Evolutionary conservation across 2,113 vertebrate species (phyloP).

Genomic region (Sapajus apella): DNA sequence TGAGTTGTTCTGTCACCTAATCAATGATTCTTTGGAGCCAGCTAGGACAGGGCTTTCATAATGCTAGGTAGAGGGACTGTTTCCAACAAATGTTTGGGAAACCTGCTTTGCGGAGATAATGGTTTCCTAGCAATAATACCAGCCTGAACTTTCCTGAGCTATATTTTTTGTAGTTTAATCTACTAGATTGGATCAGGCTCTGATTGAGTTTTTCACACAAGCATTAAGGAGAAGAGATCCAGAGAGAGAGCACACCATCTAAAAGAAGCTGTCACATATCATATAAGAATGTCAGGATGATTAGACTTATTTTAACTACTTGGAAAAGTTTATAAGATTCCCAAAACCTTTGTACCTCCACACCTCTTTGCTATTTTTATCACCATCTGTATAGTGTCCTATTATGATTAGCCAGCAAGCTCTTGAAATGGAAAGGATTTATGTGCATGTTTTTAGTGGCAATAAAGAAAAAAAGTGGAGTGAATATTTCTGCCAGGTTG

Average conservation of each 20-base stretch:
- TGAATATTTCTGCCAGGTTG: background rate
- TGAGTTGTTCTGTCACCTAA: background rate
- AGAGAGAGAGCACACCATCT: background rate
- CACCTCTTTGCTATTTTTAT: constrained; percentile 53
- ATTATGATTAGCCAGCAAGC: constrained; percentile 18
- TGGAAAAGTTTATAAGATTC: constrained; percentile 5
- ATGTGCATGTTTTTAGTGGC: background rate
- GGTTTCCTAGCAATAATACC: background rate
- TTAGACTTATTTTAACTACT: background rate
- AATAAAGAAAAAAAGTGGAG: background rate
- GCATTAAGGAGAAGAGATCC: background rate
- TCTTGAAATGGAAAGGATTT: constrained; percentile 54
- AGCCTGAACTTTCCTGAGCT: background rate
- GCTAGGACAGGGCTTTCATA: background rate
- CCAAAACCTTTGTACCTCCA: background rate
- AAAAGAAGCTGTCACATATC: background rate
- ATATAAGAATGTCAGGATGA: background rate
- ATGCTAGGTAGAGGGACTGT: no score
- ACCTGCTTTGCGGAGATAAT: background rate
- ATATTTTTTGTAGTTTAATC: background rate
- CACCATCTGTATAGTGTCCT: background rate
- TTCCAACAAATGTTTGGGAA: background rate
- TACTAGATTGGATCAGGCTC: background rate
- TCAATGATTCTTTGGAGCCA: background rate
- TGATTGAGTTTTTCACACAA: background rate